These are phyloP conservation scores for Meliscaeva auricollis DNA, from an alignment of 2,888 invertebrate species.

Conservation along the genomic window DNA sequence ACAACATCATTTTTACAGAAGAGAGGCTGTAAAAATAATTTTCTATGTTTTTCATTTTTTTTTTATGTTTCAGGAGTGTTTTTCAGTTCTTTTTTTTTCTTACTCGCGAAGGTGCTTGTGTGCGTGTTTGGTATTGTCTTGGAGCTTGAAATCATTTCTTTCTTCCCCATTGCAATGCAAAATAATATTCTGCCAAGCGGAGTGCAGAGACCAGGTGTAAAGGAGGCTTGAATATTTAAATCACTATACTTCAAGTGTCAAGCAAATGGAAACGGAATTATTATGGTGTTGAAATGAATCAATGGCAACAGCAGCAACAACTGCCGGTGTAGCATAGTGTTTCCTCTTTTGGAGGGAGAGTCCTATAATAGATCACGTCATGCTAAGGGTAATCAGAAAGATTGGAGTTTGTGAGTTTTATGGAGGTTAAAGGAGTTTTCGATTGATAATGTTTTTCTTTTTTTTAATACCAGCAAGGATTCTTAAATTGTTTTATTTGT, in stretches of 20 bases:
- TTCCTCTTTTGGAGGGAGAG: constrained; percentile 24
- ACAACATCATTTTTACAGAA: constrained; percentile 18
- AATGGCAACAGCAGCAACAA: constrained; percentile 29
- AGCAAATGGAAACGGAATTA: constrained; percentile 69
- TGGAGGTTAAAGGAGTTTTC: not conserved
- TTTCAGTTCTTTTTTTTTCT: constrained; percentile 6
- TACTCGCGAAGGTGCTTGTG: constrained; percentile 1
- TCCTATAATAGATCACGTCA: constrained; percentile 4
- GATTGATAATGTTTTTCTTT: not conserved
- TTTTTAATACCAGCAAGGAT: not conserved
- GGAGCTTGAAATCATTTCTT: constrained; percentile 32
- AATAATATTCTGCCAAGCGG: not conserved
- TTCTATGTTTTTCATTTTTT: constrained; percentile 40
- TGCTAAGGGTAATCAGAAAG: constrained; percentile 55
- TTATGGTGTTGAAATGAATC: constrained; percentile 71
- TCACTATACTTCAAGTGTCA: constrained; percentile 70
- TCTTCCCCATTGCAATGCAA: constrained; percentile 1
- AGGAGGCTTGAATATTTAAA: constrained; percentile 61
- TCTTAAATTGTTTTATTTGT: not conserved
- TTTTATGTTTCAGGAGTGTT: not conserved
- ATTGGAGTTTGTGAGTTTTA: constrained; percentile 55
- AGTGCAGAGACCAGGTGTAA: not conserved
- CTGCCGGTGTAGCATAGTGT: constrained; percentile 51
- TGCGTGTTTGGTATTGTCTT: constrained; percentile 54
- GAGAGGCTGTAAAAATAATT: constrained; percentile 54